Evolutionary conservation across 2,888 invertebrate species (phyloP), one percentile per base, ranked within the genome.

Genomic region (Drosophila rellima): DNA sequence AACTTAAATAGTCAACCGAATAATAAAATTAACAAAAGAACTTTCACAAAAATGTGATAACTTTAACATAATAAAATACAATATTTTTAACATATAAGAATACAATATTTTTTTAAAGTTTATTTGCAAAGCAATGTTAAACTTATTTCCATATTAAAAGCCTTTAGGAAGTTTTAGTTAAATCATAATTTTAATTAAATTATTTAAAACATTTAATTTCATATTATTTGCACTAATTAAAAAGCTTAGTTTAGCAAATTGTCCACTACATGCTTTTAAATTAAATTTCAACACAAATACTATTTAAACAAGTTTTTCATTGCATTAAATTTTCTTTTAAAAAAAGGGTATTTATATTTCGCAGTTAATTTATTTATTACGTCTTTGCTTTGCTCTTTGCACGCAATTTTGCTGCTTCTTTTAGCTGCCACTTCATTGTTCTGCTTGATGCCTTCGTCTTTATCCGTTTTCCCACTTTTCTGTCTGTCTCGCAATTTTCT

Each of bases 401-500:
- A 57, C 63, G 39, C 63, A 65, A 47, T 64, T 73, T 61, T 29
- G 52, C 6, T 15, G 39, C 44, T 44, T 17, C 39, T 62, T 52
- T 47, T 55, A 50, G 35, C 50, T 68, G 69, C 42, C 67, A 67
- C 63, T 68, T 78, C 67, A 80, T 85, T 84, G 85, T 82, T 78
- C 70, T 65, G 72, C 62, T 39, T 39, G 54, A 47, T 60, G 60
- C 52, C 63, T 80, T 67, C 64, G 72, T 57, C 73, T 71, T 78
- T 82, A 88, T 85, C 85, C 74, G 82, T 42, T 71, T 78, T 78
- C 76, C 64, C 74, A 76, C 70, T 82, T 72, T 72, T 77, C 68
- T 71, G 68, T 67, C 70, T 85, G 85, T 62, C 77, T 72, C 86
- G 74, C 63, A 88, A 72, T 77, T 88, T 85, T 88, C 82, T 76